These are phyloP conservation scores for Parazoanthus atlanticus DNA, from an alignment of 92 coral and sea anemone genomes.

Conservation along the genomic window DNA sequence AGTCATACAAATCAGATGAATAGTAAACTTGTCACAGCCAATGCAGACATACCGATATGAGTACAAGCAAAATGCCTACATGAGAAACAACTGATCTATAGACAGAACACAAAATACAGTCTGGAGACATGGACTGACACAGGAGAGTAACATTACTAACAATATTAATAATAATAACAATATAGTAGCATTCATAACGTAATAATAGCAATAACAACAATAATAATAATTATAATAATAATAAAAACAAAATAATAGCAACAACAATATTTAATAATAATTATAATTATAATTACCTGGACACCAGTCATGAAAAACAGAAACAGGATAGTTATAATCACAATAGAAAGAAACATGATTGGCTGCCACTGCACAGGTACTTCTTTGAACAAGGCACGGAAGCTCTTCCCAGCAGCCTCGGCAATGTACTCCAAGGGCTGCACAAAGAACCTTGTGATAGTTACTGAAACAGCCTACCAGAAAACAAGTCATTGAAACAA, in stretches of 20 bases:
- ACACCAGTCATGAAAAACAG: slow-evolving; percentile 74
- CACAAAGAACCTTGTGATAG: slow-evolving; percentile 76
- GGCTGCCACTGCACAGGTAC: slow-evolving; percentile 99
- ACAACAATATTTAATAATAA: neutral
- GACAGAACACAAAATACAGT: no score
- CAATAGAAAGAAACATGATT: slow-evolving; percentile 69
- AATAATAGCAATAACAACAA: neutral
- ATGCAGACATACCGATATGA: no score
- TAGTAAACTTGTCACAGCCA: no score
- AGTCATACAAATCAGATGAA: no score
- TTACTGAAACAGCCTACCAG: slow-evolving; percentile 85
- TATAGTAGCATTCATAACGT: no score
- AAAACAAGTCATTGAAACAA: no score
- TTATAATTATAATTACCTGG: slow-evolving; percentile 34
- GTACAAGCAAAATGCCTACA: no score
- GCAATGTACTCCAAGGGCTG: slow-evolving; percentile 91
- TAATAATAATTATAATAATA: neutral
- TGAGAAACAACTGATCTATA: no score
- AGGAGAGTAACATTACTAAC: no score
- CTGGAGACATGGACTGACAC: no score
- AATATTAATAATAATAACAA: no score
- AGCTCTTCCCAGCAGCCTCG: slow-evolving; percentile 90
- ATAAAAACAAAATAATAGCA: neutral
- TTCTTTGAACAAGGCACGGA: slow-evolving; percentile 83
- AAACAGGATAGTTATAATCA: slow-evolving; percentile 56